Conservation (phyloP, 2,888 invertebrate species). For the Odontocolon sp. region DNA sequence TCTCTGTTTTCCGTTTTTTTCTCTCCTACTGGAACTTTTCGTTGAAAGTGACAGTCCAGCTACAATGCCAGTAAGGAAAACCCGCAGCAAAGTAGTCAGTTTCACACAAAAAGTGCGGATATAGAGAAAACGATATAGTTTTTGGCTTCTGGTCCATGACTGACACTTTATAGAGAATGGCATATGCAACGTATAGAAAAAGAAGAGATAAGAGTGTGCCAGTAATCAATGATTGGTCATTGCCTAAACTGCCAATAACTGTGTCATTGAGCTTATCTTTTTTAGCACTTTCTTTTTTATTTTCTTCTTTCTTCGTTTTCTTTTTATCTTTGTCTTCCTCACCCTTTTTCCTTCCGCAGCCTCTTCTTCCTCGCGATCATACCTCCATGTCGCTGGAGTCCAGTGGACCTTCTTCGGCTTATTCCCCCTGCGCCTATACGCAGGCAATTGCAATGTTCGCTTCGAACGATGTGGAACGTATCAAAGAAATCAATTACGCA, state of each 20-base stretch:
- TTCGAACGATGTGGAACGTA: constrained; percentile 65
- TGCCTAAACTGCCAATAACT: constrained; percentile 34
- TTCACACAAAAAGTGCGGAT: too few species aligned
- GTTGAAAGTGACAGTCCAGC: too few species aligned
- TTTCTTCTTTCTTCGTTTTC: constrained; percentile 31
- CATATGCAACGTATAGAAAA: too few species aligned
- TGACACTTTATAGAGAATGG: too few species aligned
- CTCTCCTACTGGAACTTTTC: too few species aligned
- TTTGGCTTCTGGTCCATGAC: too few species aligned
- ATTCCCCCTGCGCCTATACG: constrained; percentile 63
- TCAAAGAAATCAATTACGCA: constrained; percentile 77
- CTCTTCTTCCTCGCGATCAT: constrained; percentile 34
- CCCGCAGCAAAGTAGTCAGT: too few species aligned
- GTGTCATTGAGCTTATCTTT: too few species aligned
- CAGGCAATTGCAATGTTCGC: constrained; percentile 73
- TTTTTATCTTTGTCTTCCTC: constrained; percentile 52
- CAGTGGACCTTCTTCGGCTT: constrained; percentile 8
- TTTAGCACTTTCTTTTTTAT: constrained; percentile 39
- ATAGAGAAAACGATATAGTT: too few species aligned
- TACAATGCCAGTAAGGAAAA: too few species aligned
- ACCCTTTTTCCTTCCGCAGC: constrained; percentile 34
- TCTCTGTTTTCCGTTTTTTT: constrained; percentile 53
- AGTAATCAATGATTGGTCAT: too few species aligned
- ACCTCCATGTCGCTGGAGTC: constrained; percentile 21
- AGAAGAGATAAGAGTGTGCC: too few species aligned